A percentile compares a stretch with the other conserved stretches of the same genome.
phyloP scores from a whole-genome alignment of 2,888 invertebrate species.

The Microctonus aethiopoides region DNA sequence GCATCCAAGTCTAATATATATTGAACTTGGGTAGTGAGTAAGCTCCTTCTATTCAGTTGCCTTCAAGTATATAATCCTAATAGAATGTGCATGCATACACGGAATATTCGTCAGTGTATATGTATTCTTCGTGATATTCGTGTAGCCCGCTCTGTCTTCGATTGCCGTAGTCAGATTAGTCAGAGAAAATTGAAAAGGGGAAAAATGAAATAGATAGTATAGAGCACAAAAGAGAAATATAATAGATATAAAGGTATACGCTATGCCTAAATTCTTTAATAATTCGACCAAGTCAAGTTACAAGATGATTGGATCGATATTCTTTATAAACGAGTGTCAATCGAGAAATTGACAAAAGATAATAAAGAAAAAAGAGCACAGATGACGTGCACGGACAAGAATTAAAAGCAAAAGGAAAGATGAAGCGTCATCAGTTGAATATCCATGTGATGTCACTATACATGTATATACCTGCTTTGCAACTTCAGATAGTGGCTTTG shows the following conservation, averaged over 20 bases:
- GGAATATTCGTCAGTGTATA: slow-evolving; percentile 23
- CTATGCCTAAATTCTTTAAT: no score
- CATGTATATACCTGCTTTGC: not conserved
- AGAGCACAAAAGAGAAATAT: no score
- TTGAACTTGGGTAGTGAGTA: not conserved
- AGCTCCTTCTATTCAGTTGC: not conserved
- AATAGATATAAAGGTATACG: no score
- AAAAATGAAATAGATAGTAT: no score
- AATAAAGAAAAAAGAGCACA: slow-evolving; percentile 9
- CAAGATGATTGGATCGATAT: slow-evolving; percentile 4
- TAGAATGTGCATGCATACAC: slow-evolving; percentile 9
- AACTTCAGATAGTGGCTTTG: slow-evolving; percentile 10
- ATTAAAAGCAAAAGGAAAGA: slow-evolving; percentile 11
- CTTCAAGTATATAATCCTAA: not conserved
- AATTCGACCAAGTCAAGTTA: slow-evolving; percentile 11
- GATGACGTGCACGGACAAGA: not conserved
- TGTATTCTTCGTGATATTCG: slow-evolving; percentile 4
- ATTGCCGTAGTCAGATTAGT: no score
- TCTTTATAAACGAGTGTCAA: slow-evolving; percentile 33
- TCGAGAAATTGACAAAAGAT: slow-evolving; percentile 22
- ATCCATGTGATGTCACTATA: slow-evolving; percentile 7
- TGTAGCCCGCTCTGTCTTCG: slow-evolving; percentile 22
- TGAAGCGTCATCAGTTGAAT: not conserved
- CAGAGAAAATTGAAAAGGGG: no score
- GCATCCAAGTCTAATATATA: not conserved